Evolutionary conservation across 2,113 vertebrate genomes (phyloP), one percentile per base, ranked within the genome.

Genomic region (Stictonetta naevosa): DNA sequence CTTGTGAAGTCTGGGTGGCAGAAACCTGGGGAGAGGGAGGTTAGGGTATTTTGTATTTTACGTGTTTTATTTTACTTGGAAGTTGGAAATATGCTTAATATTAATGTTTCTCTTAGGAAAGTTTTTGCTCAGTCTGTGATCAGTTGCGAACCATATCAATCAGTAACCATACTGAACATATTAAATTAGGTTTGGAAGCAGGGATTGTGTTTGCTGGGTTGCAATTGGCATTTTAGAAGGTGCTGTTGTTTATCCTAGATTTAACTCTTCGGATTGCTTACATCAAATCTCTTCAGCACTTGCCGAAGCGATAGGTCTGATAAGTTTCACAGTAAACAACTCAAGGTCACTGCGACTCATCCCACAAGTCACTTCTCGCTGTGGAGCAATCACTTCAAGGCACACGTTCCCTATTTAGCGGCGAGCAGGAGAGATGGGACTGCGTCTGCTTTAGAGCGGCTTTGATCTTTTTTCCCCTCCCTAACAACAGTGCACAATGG

Each of bases 341-440:
- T 1, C 88, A 86, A 92, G 92, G 93, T 97, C 92, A 66, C 33
- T 88, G 91, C 74, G 56, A 58, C 93, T 85, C 72, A 34, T 95
- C 92, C 94, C 14, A 12, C 81, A 75, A 90, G 80, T 22, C 34
- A 8, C 71, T 72, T 48, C 83, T 92, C 5, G 0, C 73, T 5
- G 21, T 1, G 42, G 81, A 92, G 89, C 83, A 48, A 64, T 91
- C 64, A 33, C 75, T 91, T 78, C 60, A 23, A 76, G 82, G 76
- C 76, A 72, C 50, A 2, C 13, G 3, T 81, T 92, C 88, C 68
- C 34, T 89, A 46, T 83, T 88, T 4, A 86, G 79, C 29, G 26
- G 31, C 83, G 83, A 90, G 83, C 56, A 20, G 20, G 44, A 60
- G 80, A 81, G 93, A 78, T 84, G 79, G 82, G 86, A 75, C 79